A percentile compares a stretch with the other conserved stretches of the same genome.
Conservation (phyloP, 2,797 vertebrate species). For the Morus bassanus region DNA sequence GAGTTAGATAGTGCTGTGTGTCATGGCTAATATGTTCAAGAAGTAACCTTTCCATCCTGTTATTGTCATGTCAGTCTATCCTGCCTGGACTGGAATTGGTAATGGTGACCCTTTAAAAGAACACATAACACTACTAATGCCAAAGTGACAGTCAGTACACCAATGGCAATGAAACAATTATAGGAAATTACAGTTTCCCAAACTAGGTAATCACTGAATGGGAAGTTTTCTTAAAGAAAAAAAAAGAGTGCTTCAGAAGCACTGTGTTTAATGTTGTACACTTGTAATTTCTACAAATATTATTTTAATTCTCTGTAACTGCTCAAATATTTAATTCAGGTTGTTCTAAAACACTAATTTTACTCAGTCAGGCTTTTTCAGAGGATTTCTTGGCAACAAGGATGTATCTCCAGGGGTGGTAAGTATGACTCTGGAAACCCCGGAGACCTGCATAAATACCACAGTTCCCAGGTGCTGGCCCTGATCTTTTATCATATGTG, state of each 20-base stretch:
- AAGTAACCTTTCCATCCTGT: neutral
- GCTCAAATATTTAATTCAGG: neutral
- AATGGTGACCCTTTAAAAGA: neutral
- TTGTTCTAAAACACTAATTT: neutral
- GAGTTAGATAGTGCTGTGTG: neutral
- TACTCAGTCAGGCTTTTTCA: neutral
- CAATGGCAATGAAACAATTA: neutral
- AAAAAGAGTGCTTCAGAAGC: neutral
- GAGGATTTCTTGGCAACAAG: neutral
- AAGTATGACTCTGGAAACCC: neutral
- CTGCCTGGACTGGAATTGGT: neutral
- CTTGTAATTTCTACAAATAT: neutral
- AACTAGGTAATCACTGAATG: neutral
- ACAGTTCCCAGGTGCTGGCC: neutral
- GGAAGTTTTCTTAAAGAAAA: neutral
- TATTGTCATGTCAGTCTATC: neutral
- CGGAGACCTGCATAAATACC: neutral
- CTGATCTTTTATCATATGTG: neutral
- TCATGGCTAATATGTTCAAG: neutral
- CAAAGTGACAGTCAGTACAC: neutral
- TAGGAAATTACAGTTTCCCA: neutral
- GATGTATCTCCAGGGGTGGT: neutral
- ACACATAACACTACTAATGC: neutral
- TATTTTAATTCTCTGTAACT: neutral
- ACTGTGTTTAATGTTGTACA: neutral